Evolutionary conservation across 2,113 vertebrate genomes (phyloP), one percentile per base, ranked within the genome.

Genomic region (Xenopus borealis): DNA sequence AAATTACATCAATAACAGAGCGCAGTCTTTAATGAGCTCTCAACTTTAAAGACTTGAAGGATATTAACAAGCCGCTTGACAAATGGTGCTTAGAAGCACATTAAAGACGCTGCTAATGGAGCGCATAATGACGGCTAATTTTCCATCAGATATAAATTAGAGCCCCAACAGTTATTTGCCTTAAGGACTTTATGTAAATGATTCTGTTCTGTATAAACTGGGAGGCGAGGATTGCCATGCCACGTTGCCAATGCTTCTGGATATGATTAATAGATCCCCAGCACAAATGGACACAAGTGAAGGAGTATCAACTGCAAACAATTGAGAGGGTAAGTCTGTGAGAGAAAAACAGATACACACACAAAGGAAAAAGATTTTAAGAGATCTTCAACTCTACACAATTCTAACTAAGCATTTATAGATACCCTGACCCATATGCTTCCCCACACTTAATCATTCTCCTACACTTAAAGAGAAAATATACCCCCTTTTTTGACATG

Each of bases 111-210:
- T 91, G 95, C 96, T 98, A 98, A 98, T 98, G 95, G 96, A 92
- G 95, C 93, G 94, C 96, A 98, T 98, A 98, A 98, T 98, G 97
- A 98, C 94, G 97, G 95, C 97, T 98, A 98, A 98, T 98, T 98
- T 98, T 98, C 96, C 93, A 98, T 97, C 95, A 98, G 95, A 98
- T 98, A 98, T 98, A 98, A 98, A 98, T 98, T 98, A 98, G 95
- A 98, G 96, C 95, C 96, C 97, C 97, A 98, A 98, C 95, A 98
- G 96, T 98, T 98, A 98, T 98, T 98, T 98, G 97, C 97, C 96
- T 98, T 98, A 98, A 98, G 97, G 97, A 98, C 96, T 98, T 98
- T 98, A 98, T 98, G 96, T 97, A 98, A 98, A 98, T 98, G 93
- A 96, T 94, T 90, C 94, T 89, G 92, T 93, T 96, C 95, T 94